A percentile compares a stretch with the other conserved stretches of the same genome.
Evolutionary conservation across 1,140 invertebrate genomes (phyloP).

Genomic region (Hyles vespertilio): DNA sequence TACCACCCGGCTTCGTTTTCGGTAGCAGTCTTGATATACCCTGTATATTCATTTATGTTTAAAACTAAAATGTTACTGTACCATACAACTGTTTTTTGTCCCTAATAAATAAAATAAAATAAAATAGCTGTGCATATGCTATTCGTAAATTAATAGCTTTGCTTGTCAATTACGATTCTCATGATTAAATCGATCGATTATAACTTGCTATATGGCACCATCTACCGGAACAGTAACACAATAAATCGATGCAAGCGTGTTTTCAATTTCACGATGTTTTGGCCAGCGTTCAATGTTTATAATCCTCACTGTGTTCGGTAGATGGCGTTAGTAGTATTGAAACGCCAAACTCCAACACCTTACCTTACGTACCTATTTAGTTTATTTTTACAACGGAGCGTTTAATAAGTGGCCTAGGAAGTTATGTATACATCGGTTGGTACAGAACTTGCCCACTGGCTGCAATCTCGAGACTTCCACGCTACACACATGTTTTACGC

Average conservation of each 20-base stretch:
- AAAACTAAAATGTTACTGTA: no score
- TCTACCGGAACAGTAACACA: slow-evolving; percentile 21
- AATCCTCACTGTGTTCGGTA: slow-evolving; percentile 11
- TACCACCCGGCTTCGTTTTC: no score
- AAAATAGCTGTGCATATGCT: no score
- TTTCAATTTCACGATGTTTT: slow-evolving; percentile 11
- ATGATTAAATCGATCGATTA: neutral
- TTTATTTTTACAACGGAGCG: slow-evolving; percentile 65
- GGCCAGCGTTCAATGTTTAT: slow-evolving; percentile 23
- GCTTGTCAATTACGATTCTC: no score
- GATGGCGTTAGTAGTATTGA: slow-evolving; percentile 43
- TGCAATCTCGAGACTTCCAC: slow-evolving; percentile 41
- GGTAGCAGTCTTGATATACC: no score
- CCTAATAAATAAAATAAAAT: no score
- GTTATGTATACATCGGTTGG: slow-evolving; percentile 42
- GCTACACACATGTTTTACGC: slow-evolving; percentile 20
- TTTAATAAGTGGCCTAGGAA: slow-evolving; percentile 65
- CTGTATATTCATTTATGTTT: no score
- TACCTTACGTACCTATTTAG: slow-evolving; percentile 36
- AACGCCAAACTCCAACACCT: slow-evolving; percentile 12
- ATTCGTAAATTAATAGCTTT: no score
- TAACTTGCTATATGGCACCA: slow-evolving; percentile 10
- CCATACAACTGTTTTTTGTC: no score
- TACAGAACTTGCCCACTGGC: slow-evolving; percentile 31
- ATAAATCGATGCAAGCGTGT: slow-evolving; percentile 12